A percentile compares a stretch with the other conserved stretches of the same genome.
Conservation (phyloP, 2,888 invertebrate species). For the Dromius quadrimaculatus region DNA sequence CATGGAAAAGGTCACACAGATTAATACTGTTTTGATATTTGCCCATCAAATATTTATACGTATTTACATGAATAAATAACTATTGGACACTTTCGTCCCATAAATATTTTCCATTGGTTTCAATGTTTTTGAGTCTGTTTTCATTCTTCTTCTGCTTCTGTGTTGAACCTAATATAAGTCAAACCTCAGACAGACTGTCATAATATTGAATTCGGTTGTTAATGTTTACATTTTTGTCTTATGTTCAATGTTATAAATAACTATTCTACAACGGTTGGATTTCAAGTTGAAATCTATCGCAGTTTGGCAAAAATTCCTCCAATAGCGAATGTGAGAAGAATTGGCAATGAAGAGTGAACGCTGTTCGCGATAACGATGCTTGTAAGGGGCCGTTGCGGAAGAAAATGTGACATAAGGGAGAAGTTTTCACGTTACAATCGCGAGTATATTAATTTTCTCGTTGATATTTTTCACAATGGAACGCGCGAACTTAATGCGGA, state of each 20-base stretch:
- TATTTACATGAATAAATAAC: no score
- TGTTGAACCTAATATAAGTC: no score
- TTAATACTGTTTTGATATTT: constrained; percentile 7
- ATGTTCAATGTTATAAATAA: no score
- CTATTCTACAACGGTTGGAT: no score
- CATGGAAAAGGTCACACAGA: constrained; percentile 14
- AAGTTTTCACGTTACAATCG: constrained; percentile 33
- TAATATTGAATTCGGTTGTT: no score
- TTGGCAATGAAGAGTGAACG: constrained; percentile 33
- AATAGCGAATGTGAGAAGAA: constrained; percentile 11
- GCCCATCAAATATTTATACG: no score
- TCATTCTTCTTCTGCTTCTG: no score
- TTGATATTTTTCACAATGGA: constrained; percentile 25
- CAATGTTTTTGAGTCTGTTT: no score
- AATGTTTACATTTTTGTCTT: no score
- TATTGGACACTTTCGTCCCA: no score
- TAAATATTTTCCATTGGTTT: no score
- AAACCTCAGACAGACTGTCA: no score
- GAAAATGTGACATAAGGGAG: constrained; percentile 23
- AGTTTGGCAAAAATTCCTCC: constrained; percentile 3
- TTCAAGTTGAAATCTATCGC: constrained; percentile 10
- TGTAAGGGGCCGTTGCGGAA: constrained; percentile 3
- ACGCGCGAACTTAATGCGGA: constrained; percentile 34
- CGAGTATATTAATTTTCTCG: constrained; percentile 33
- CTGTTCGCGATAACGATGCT: constrained; percentile 10